Base-by-base conservation (phyloP, 2,888 invertebrate species). In the Girardia tigrina region DNA sequence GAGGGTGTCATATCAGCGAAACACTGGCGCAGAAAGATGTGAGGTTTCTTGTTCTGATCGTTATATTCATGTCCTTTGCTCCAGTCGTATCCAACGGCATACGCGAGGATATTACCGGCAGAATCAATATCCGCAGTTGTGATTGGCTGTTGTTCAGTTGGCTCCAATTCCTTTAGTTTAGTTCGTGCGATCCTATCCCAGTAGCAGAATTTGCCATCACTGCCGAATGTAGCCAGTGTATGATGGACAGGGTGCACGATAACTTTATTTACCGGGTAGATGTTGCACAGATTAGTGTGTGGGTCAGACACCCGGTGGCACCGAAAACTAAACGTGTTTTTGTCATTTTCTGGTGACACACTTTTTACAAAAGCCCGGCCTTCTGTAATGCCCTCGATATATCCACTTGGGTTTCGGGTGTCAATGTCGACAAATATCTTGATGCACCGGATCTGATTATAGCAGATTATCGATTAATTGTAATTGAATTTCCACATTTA, bases 141-240 rank as follows among this genome's bases (percentile, higher is more conserved):
- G 78, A 97, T 91, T 0, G 94, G 89, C 83, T 94, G 93, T 36
- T 36, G 36, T 36, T 36, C 36, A 12, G 8, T 36, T 36, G 36
- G 36, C 81, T 94, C 94, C 88, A 95, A 90, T 0, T 93, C 91
- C 86, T 97, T 97, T 78, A 99, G 87, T 85, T 97, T 97, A 75
- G 95, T 97, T 77, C 97, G 88, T 1, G 95, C 94, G 86, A 98
- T 97, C 86, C 98, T 98, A 86, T 98, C 97, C 97, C 97, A 98
- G 86, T 94, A 98, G 81, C 92, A 92, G 85, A 92, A 98, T 12
- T 92, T 89, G 16, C 97, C 97, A 86, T 98, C 98, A 16, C 94
- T 92, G 26, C 98, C 98, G 36, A 94, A 94, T 0, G 98, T 98
- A 1, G 94, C 92, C 81, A 98, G 87, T 70, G 97, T 98, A 26